These are phyloP conservation scores for Agrochola macilenta DNA, from an alignment of 2,888 invertebrate species.

Conservation along the genomic window DNA sequence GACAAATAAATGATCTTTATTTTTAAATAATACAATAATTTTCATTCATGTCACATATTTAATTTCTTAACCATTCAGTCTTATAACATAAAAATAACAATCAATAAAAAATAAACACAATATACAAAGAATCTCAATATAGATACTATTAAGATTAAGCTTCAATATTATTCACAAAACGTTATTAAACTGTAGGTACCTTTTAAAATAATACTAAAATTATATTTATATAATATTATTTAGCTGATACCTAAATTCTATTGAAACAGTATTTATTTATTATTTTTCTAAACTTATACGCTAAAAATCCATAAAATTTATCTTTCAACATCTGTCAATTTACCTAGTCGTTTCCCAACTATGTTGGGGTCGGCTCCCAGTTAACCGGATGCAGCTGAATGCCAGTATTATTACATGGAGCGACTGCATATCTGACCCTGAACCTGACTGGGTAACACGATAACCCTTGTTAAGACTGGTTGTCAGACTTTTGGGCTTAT, in stretches of 20 bases:
- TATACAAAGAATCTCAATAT: not conserved
- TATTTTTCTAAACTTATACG: not conserved
- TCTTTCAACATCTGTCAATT: no score
- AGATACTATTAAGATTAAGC: not conserved
- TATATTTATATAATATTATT: no score
- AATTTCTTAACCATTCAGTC: slow-evolving; percentile 1
- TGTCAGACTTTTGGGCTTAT: no score
- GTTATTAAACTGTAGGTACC: not conserved
- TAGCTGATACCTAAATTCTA: not conserved
- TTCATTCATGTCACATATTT: not conserved
- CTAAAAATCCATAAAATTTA: not conserved
- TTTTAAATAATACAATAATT: not conserved
- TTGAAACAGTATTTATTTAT: not conserved
- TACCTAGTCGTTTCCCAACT: no score
- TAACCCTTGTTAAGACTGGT: no score
- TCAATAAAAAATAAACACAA: not conserved
- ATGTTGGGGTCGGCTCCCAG: no score
- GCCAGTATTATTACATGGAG: no score
- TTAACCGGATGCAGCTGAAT: no score
- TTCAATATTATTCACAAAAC: not conserved
- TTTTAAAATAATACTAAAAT: not conserved
- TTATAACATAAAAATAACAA: slow-evolving; percentile 4
- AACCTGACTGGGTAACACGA: no score
- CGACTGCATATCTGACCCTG: no score
- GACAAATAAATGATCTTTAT: not conserved